A percentile compares a stretch with the other conserved stretches of the same genome.
These are phyloP conservation scores for Dunckerocampus dactyliophorus DNA, from an alignment of 2,113 vertebrate genomes.

Conservation along the genomic window DNA sequence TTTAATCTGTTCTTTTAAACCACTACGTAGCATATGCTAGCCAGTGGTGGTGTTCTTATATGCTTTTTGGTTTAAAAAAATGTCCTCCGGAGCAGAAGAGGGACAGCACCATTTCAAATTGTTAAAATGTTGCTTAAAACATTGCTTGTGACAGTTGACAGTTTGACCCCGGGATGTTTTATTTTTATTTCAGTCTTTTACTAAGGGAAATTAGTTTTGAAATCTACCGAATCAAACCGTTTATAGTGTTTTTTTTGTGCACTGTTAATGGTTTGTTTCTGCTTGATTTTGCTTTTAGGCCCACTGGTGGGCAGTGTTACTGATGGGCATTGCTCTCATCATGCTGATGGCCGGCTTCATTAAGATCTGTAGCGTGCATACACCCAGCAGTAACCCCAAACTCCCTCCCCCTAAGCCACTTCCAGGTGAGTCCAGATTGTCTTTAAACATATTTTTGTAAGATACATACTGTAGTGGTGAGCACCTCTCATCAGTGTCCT, in stretches of 20 bases:
- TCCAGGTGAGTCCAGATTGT: constrained; percentile 79
- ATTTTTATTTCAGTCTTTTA: too few relatives aligned
- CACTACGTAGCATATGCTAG: too few relatives aligned
- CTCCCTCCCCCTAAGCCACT: constrained; percentile 97
- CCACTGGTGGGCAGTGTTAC: constrained; percentile 96
- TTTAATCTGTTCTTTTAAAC: too few relatives aligned
- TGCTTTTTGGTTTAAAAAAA: too few relatives aligned
- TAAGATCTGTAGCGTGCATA: constrained; percentile 98
- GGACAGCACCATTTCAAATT: too few relatives aligned
- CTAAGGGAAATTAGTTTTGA: too few relatives aligned
- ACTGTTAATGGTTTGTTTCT: constrained; percentile 13
- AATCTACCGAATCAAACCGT: not conserved
- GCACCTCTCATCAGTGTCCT: not conserved
- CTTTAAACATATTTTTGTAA: too few relatives aligned
- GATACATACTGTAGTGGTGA: not conserved
- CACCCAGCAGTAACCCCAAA: constrained; percentile 98
- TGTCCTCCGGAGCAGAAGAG: too few relatives aligned
- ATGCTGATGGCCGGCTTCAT: constrained; percentile 99
- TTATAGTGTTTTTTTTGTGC: constrained; percentile 49
- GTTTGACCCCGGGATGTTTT: too few relatives aligned
- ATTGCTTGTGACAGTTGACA: too few relatives aligned
- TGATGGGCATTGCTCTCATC: constrained; percentile 98
- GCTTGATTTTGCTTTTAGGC: constrained; percentile 67
- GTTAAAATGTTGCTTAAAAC: too few relatives aligned
- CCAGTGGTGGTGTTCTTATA: too few relatives aligned